phyloP scores from a whole-genome alignment of 2,113 vertebrate species.

The Passer montanus region DNA sequence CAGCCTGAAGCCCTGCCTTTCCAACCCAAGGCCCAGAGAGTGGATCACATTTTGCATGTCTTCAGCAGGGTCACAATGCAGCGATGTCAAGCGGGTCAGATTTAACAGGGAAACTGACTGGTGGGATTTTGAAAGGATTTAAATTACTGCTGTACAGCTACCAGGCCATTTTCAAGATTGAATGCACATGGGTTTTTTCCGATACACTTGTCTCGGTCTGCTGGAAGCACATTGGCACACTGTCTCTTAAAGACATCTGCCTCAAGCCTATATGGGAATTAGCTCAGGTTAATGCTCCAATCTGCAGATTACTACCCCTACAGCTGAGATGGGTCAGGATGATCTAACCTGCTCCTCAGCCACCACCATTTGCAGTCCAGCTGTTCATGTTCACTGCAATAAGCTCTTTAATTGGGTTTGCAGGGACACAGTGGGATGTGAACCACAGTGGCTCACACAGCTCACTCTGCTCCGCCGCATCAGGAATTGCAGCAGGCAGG shows the following conservation, averaged over 20 bases:
- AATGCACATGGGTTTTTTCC: not conserved
- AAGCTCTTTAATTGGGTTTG: fast-evolving
- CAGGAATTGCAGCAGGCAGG: not conserved
- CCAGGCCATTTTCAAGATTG: not conserved
- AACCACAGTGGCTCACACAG: fast-evolving
- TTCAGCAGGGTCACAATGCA: not conserved
- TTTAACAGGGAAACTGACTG: not conserved
- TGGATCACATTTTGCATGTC: fast-evolving
- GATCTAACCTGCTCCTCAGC: not conserved
- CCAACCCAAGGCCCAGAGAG: fast-evolving
- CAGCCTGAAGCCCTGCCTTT: fast-evolving
- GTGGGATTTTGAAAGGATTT: not conserved
- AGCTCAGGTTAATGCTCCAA: not conserved
- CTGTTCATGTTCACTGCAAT: fast-evolving
- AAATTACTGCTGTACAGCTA: not conserved
- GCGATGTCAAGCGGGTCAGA: fast-evolving
- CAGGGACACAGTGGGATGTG: not conserved
- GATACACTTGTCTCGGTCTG: not conserved
- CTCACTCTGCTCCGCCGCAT: fast-evolving
- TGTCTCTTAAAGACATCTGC: not conserved
- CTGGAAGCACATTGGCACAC: fast-evolving
- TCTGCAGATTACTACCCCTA: too few relatives aligned
- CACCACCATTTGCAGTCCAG: fast-evolving
- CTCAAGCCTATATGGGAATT: not conserved
- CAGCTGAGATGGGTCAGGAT: not conserved